Evolutionary conservation across 2,113 vertebrate species (phyloP).

Genomic region (Peucedramus taeniatus): DNA sequence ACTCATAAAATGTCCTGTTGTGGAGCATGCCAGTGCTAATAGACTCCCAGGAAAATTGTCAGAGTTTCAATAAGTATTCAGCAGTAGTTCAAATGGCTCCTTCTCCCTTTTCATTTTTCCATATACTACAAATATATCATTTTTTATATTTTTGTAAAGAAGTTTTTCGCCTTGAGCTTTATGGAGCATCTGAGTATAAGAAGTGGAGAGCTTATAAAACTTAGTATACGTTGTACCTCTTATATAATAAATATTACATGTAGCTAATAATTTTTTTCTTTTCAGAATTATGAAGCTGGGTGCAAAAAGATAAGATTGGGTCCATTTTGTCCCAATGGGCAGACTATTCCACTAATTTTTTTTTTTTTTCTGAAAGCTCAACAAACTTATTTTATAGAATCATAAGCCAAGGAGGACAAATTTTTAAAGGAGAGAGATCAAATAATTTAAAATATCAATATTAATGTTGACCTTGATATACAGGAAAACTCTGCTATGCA

Average conservation of each 20-base stretch:
- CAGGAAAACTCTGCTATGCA: not conserved
- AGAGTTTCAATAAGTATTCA: not conserved
- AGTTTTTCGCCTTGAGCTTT: not conserved
- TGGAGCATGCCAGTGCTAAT: not conserved
- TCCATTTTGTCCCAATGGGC: not conserved
- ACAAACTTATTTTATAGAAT: not conserved
- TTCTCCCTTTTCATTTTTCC: not conserved
- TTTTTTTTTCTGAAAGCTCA: not conserved
- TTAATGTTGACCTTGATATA: not conserved
- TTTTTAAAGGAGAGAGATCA: not conserved
- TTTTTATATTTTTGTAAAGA: not conserved
- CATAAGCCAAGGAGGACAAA: not conserved
- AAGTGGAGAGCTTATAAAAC: not conserved
- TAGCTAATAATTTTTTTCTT: not conserved
- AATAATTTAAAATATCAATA: not conserved
- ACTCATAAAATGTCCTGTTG: not conserved
- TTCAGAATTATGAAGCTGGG: not conserved
- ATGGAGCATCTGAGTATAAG: not conserved
- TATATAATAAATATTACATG: not conserved
- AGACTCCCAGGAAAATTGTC: not conserved
- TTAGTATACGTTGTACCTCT: rapidly evolving
- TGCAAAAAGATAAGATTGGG: not conserved
- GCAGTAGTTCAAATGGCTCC: not conserved
- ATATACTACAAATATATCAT: not conserved
- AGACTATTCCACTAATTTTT: not conserved